Evolutionary conservation across 2,113 vertebrate genomes (phyloP).

Genomic region (Chlamydotis undulata): DNA sequence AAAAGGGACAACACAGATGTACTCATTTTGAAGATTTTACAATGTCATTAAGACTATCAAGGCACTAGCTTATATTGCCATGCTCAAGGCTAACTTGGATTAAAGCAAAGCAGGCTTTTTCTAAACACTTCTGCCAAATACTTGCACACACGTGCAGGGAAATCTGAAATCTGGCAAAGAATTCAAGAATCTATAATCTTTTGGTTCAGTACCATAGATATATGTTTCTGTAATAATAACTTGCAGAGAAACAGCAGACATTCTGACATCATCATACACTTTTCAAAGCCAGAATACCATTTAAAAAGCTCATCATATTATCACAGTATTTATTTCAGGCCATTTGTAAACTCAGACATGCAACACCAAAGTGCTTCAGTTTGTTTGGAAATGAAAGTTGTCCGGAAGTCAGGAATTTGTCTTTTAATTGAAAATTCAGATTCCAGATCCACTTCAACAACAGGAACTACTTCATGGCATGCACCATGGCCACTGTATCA

Average conservation of each 20-base stretch:
- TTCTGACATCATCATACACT: neutral
- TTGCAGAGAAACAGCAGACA: neutral
- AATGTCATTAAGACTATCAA: neutral
- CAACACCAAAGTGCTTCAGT: neutral
- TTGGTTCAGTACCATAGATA: neutral
- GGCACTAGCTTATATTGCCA: neutral
- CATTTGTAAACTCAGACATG: neutral
- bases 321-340: neutral
- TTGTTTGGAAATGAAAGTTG: neutral
- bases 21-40: neutral
- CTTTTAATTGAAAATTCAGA: neutral
- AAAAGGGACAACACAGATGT: neutral
- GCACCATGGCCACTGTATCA: neutral
- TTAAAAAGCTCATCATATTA: neutral
- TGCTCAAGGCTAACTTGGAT: neutral
- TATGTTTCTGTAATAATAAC: neutral
- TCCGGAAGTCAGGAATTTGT: neutral
- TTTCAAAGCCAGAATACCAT: neutral
- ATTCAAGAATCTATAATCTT: neutral
- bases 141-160: neutral
- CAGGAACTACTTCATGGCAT: neutral
- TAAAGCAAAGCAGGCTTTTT: neutral
- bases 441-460: neutral
- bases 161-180: neutral
- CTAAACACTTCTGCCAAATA: neutral